Evolutionary conservation across 2,888 invertebrate genomes (phyloP).

Genomic region (Caradrina kadenii): DNA sequence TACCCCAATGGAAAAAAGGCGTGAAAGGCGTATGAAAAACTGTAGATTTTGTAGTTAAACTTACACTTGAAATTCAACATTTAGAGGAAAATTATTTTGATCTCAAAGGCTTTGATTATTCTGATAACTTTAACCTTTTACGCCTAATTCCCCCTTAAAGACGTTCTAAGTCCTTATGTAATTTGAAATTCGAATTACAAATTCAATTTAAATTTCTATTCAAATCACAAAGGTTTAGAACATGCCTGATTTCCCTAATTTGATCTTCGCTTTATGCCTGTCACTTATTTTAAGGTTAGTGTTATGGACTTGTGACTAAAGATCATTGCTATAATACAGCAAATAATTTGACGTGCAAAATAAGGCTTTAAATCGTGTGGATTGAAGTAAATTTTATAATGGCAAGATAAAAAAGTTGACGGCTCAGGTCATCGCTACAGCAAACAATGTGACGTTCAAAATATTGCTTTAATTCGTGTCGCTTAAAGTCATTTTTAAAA

Average conservation of each 20-base stretch:
- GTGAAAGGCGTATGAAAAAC: too few relatives aligned
- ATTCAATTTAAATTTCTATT: slow-evolving; percentile 28
- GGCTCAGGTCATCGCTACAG: too few relatives aligned
- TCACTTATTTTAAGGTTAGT: not conserved
- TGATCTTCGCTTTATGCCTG: not conserved
- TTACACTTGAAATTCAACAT: not conserved
- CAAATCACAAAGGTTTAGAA: slow-evolving; percentile 12
- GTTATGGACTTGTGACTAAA: not conserved
- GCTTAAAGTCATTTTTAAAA: too few relatives aligned
- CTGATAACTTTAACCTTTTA: not conserved
- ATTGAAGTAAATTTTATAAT: too few relatives aligned
- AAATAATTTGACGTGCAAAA: too few relatives aligned
- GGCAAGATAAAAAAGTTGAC: too few relatives aligned
- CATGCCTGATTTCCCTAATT: slow-evolving; percentile 12
- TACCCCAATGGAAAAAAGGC: too few relatives aligned
- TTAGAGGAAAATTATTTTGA: not conserved
- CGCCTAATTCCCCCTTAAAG: slow-evolving; percentile 7
- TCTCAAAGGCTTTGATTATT: not conserved
- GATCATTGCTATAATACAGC: too few relatives aligned
- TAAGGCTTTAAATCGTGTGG: too few relatives aligned
- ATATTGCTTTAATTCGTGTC: too few relatives aligned
- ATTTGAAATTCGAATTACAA: slow-evolving; percentile 13
- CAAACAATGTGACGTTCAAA: too few relatives aligned
- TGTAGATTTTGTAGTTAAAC: too few relatives aligned
- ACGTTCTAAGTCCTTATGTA: not conserved